These are phyloP conservation scores for Glaucidium brasilianum DNA, from an alignment of 2,113 vertebrate genomes.

Conservation along the genomic window DNA sequence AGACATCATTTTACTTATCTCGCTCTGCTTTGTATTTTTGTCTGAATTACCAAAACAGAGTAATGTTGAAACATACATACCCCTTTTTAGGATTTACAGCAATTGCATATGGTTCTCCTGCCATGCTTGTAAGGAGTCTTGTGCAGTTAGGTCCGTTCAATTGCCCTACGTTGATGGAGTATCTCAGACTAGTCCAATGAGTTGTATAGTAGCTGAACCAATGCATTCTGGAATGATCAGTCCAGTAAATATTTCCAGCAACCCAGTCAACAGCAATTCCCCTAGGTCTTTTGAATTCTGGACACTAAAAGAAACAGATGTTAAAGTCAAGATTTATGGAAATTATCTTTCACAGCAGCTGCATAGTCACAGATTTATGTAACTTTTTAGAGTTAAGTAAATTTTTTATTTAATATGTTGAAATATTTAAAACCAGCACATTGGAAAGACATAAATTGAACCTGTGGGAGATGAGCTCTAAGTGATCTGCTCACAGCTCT, in stretches of 20 bases:
- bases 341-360: background rate
- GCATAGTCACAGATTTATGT: background rate
- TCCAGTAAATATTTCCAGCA: constrained; percentile 96
- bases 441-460: background rate
- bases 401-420: background rate
- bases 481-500: background rate
- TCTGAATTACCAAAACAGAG: background rate
- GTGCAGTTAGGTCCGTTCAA: constrained; percentile 94
- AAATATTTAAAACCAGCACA: background rate
- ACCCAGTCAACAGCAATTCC: constrained; percentile 97
- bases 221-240: constrained; percentile 97
- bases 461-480: background rate
- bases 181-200: constrained; percentile 96
- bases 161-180: constrained; percentile 95
- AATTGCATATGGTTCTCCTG: constrained; percentile 95
- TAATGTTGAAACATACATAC: constrained; percentile 70
- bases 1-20: background rate
- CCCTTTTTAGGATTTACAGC: constrained; percentile 90
- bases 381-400: background rate
- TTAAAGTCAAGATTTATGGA: background rate
- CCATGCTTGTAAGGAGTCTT: constrained; percentile 91
- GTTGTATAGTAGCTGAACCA: constrained; percentile 99
- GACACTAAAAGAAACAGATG: constrained; percentile 79
- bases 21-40: background rate
- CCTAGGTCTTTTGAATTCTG: constrained; percentile 93